Percentiles rank a stretch among this genome's conserved stretches.
These are phyloP conservation scores for Enteromius anoplus DNA, from an alignment of 2,797 vertebrate genomes.

Conservation along the genomic window DNA sequence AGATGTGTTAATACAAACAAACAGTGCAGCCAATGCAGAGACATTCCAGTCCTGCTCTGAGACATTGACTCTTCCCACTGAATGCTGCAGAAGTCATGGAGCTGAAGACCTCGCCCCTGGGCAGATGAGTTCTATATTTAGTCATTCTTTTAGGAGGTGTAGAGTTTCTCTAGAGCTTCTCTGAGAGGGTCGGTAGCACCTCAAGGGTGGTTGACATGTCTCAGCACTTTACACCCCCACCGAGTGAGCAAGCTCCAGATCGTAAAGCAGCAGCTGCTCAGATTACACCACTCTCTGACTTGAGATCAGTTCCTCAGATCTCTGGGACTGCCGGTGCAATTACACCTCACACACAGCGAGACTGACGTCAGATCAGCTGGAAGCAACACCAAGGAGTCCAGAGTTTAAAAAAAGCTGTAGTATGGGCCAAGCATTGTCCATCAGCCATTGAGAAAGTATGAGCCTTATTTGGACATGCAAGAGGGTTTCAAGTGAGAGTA, in stretches of 20 bases:
- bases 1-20: conserved; percentile 25
- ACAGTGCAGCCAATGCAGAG: background rate
- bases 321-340: background rate
- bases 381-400: background rate
- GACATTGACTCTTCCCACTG: conserved; percentile 11
- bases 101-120: conserved; percentile 59
- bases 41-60: conserved; percentile 21
- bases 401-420: conserved; percentile 70
- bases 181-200: conserved; percentile 42
- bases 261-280: conserved; percentile 50
- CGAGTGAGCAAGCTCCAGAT: conserved; percentile 36
- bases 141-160: conserved; percentile 65
- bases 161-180: conserved; percentile 68
- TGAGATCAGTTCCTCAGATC: conserved; percentile 29
- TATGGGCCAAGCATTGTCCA: conserved; percentile 57
- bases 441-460: conserved; percentile 45
- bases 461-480: conserved; percentile 73
- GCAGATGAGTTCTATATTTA: conserved; percentile 82
- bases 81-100: conserved; percentile 43
- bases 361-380: conserved; percentile 41
- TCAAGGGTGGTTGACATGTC: conserved; percentile 52
- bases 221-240: conserved; percentile 22
- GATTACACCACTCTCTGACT: conserved; percentile 43
- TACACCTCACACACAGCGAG: background rate
- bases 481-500: background rate